These are phyloP conservation scores for Microctonus brassicae DNA, from an alignment of 2,888 invertebrate species.

Conservation along the genomic window DNA sequence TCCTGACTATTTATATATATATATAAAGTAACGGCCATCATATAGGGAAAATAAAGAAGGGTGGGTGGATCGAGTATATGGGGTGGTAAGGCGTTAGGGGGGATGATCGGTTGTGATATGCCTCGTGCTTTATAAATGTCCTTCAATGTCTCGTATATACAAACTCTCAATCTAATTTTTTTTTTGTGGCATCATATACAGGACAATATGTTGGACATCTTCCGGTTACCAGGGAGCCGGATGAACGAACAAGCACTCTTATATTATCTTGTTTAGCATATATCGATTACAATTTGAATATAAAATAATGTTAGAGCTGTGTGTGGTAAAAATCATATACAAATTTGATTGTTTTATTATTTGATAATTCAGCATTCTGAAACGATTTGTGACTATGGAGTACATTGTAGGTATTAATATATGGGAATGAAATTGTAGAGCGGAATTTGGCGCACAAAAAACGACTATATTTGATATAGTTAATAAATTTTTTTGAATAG, in stretches of 20 bases:
- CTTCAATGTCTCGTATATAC: constrained; percentile 6
- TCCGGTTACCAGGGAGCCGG: constrained; percentile 50
- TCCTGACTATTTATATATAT: constrained; percentile 32
- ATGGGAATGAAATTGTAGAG: neutral
- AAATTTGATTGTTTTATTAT: neutral
- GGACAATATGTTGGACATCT: constrained; percentile 61
- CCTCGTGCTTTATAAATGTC: neutral
- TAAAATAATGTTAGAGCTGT: no score
- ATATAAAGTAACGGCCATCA: constrained; percentile 9
- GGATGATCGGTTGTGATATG: neutral
- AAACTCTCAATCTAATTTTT: neutral
- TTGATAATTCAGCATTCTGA: neutral
- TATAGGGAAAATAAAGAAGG: neutral
- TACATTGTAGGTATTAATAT: neutral
- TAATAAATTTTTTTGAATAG: neutral
- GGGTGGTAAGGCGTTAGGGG: neutral
- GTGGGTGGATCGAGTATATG: neutral
- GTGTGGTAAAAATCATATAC: no score
- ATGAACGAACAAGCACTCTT: constrained; percentile 43
- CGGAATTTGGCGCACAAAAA: neutral
- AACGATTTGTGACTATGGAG: neutral
- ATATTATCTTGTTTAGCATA: constrained; percentile 45
- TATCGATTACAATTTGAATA: constrained; percentile 17
- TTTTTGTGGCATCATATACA: constrained; percentile 44
- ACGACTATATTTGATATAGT: neutral